phyloP scores from a whole-genome alignment of 2,888 invertebrate species.

The Coenonympha arcania region DNA sequence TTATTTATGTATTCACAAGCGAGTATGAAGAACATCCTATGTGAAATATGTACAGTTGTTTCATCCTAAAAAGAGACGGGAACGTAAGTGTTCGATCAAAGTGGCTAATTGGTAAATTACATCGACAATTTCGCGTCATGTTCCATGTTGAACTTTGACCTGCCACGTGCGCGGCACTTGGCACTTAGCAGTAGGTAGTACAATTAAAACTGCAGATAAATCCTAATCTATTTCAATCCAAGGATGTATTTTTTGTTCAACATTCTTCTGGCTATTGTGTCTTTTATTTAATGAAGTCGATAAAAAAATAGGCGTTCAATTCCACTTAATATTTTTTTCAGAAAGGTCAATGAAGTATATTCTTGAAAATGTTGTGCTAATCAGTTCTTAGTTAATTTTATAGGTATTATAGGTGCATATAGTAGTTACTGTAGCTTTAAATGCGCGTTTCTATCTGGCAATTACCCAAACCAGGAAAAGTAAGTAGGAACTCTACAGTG shows the following conservation, averaged over 20 bases:
- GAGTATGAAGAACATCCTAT: no score
- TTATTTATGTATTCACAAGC: no score
- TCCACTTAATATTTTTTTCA: no score
- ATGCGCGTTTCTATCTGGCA: no score
- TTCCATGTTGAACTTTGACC: slow-evolving; percentile 24
- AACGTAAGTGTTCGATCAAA: slow-evolving; percentile 41
- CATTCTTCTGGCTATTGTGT: neutral
- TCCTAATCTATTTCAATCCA: neutral
- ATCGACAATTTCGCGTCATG: slow-evolving; percentile 34
- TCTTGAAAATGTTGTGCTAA: no score
- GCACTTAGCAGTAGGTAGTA: no score
- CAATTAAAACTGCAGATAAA: slow-evolving; percentile 7
- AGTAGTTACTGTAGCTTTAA: no score
- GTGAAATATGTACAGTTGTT: slow-evolving; percentile 11
- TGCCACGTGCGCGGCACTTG: slow-evolving; percentile 19
- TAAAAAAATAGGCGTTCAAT: neutral
- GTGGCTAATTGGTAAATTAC: slow-evolving; percentile 52
- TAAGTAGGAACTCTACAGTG: no score
- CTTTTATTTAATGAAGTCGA: neutral
- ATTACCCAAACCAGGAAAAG: no score
- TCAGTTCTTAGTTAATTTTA: no score
- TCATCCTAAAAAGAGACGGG: slow-evolving; percentile 19
- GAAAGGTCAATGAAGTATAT: no score
- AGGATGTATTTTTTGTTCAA: neutral
- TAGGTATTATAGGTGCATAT: no score